Evolutionary conservation across 2,888 invertebrate genomes (phyloP).

Genomic region (Pachymerium ferrugineum): DNA sequence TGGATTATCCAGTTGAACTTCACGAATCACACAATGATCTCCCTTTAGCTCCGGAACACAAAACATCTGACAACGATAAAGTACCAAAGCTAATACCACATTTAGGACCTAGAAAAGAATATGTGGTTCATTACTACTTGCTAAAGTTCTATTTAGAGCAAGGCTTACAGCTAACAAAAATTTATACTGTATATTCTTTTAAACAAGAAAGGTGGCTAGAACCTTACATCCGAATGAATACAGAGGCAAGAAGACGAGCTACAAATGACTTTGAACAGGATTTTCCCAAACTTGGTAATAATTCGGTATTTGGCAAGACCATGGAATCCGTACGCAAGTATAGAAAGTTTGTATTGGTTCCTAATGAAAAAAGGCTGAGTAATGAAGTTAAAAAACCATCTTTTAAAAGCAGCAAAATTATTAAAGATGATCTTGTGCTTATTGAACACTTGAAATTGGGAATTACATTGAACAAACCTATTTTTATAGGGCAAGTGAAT

Average conservation of each 20-base stretch:
- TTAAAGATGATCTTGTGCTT: neutral
- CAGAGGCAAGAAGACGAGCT: slow-evolving; percentile 38
- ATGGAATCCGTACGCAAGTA: slow-evolving; percentile 43
- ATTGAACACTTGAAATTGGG: slow-evolving; percentile 29
- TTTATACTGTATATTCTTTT: slow-evolving; percentile 38
- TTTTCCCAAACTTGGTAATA: slow-evolving; percentile 46
- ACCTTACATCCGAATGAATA: slow-evolving; percentile 38
- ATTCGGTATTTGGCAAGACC: slow-evolving; percentile 44
- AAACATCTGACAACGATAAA: slow-evolving; percentile 26
- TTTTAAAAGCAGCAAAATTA: slow-evolving; percentile 30
- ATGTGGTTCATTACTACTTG: slow-evolving; percentile 39
- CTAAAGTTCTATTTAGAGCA: slow-evolving; percentile 38
- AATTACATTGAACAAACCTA: slow-evolving; percentile 39
- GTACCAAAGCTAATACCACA: slow-evolving; percentile 33
- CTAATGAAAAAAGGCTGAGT: neutral
- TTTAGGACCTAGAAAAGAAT: slow-evolving; percentile 37
- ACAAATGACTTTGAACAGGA: slow-evolving; percentile 44
- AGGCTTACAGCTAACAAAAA: slow-evolving; percentile 40
- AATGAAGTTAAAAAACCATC: slow-evolving; percentile 32
- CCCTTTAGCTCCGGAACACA: slow-evolving; percentile 36
- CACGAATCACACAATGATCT: slow-evolving; percentile 35
- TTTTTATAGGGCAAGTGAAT: slow-evolving; percentile 40
- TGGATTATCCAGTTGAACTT: slow-evolving; percentile 32
- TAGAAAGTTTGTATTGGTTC: slow-evolving; percentile 40
- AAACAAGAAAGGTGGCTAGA: slow-evolving; percentile 31